Conservation (phyloP, 1,140 invertebrate genomes). For the Brachionus sp. region DNA sequence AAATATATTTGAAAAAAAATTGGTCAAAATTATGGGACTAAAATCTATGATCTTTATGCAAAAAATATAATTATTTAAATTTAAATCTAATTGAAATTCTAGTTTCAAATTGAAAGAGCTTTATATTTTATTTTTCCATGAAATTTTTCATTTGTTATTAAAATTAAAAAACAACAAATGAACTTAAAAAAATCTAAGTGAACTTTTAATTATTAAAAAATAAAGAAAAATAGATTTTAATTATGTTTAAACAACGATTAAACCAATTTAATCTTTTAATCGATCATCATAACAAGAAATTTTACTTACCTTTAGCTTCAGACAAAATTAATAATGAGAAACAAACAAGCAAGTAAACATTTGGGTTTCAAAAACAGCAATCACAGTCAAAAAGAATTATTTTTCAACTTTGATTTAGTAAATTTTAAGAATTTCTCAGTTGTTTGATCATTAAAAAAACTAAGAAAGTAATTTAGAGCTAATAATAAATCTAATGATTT, state of each 20-base stretch:
- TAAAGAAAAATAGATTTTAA: neutral
- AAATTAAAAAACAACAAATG: neutral
- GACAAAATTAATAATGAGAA: no score
- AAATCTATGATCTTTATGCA: neutral
- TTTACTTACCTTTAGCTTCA: no score
- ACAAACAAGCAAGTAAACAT: neutral
- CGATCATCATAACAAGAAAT: neutral
- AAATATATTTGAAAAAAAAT: neutral
- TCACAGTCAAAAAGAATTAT: no score
- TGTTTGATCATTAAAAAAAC: neutral
- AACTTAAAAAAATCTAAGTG: no score
- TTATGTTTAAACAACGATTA: neutral
- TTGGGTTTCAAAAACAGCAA: neutral
- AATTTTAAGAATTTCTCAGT: no score
- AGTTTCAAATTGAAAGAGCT: neutral
- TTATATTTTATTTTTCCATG: neutral
- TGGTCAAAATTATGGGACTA: neutral
- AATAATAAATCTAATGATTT: neutral
- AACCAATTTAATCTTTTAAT: neutral
- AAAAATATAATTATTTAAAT: neutral
- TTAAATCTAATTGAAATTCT: slow-evolving; percentile 2
- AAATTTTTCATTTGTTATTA: neutral
- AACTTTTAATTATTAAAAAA: neutral
- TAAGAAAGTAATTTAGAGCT: neutral
- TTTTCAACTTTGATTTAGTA: no score